A percentile compares a stretch with the other conserved stretches of the same genome.
Evolutionary conservation across 2,113 vertebrate species (phyloP).

Genomic region (Nesospiza acunhae): DNA sequence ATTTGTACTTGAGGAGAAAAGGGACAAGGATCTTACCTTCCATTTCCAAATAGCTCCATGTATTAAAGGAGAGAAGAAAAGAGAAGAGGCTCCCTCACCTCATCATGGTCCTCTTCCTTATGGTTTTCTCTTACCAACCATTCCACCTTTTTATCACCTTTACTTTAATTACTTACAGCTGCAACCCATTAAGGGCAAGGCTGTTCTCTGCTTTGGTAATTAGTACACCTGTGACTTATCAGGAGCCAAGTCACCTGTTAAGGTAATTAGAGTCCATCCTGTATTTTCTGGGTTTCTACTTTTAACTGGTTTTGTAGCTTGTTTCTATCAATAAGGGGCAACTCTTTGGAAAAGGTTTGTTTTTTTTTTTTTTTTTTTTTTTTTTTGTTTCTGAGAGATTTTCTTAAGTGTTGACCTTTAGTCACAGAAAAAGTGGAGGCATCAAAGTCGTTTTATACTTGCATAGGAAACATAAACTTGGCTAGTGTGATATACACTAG

Average conservation of each 20-base stretch:
- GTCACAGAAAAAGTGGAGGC: background rate
- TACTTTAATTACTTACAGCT: background rate
- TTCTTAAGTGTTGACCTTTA: background rate
- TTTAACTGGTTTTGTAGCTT: background rate
- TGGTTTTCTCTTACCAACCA: accelerated
- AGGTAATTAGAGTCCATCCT: background rate
- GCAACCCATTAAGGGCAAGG: background rate
- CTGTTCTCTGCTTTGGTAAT: background rate
- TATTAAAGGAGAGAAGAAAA: too few species aligned
- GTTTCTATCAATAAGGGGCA: background rate
- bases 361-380: accelerated
- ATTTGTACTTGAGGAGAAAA: too few species aligned
- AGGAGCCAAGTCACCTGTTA: background rate
- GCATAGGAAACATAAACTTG: background rate
- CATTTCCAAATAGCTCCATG: background rate
- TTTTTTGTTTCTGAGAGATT: background rate
- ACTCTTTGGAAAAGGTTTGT: too few species aligned
- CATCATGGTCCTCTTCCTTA: accelerated
- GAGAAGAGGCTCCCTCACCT: background rate
- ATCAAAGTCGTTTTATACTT: background rate
- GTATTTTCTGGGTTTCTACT: background rate
- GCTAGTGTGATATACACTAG: background rate
- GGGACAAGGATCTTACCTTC: background rate
- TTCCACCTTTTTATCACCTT: background rate
- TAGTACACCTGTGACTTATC: background rate